Conservation (phyloP, 1,140 invertebrate species). For the Trachymyrmex septentrionalis region DNA sequence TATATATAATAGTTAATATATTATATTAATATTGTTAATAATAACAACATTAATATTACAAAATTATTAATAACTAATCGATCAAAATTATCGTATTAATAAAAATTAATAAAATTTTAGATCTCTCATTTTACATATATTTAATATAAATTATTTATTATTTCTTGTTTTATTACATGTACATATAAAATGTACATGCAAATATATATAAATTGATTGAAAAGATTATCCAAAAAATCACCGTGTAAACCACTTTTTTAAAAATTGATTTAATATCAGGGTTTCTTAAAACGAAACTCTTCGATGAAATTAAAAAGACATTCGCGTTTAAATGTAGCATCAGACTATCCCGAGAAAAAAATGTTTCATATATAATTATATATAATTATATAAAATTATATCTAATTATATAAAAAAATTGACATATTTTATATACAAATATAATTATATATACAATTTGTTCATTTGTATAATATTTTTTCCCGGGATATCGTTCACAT, state of each 20-base stretch:
- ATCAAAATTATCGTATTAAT: not conserved
- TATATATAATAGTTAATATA: no score
- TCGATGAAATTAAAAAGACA: not conserved
- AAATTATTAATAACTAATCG: not conserved
- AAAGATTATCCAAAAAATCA: not conserved
- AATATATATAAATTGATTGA: not conserved
- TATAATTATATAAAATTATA: no score
- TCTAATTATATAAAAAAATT: no score
- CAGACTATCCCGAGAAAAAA: no score
- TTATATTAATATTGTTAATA: conserved; percentile 18
- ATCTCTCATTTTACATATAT: not conserved
- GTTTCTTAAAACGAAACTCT: not conserved
- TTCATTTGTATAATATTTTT: no score
- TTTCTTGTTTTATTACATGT: not conserved
- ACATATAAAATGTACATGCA: not conserved
- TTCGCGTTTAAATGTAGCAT: no score
- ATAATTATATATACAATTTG: no score
- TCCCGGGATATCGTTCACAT: not conserved
- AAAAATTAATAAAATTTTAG: not conserved
- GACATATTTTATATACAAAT: no score
- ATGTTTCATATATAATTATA: no score
- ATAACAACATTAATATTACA: conserved; percentile 21
- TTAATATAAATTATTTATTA: conserved; percentile 2
- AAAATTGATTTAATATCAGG: not conserved
- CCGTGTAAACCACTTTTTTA: not conserved